Conservation (phyloP, 2,113 vertebrate species). For the Emydura subglobosa region DNA sequence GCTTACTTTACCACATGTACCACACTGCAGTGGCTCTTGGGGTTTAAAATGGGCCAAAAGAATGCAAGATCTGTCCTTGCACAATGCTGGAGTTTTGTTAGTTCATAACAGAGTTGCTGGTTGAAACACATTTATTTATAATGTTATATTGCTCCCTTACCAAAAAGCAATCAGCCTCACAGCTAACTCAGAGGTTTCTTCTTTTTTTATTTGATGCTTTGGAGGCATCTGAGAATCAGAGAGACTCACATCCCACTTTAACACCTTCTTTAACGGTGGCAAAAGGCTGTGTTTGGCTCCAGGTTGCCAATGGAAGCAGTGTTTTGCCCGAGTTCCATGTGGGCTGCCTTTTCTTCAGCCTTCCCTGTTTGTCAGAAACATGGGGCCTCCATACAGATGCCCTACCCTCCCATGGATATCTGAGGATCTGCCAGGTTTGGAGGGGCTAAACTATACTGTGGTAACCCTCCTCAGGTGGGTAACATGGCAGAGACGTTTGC, state of each 20-base stretch:
- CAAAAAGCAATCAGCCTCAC: neutral
- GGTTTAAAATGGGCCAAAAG: neutral
- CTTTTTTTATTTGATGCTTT: neutral
- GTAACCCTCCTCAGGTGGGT: neutral
- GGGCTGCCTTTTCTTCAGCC: neutral
- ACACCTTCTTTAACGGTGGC: too few relatives aligned
- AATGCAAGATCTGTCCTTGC: neutral
- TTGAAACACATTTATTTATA: neutral
- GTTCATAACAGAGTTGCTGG: accelerated
- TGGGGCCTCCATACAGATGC: neutral
- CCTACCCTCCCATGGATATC: neutral
- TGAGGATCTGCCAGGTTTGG: neutral
- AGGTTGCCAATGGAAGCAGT: neutral
- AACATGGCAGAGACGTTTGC: neutral
- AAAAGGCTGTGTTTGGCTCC: neutral
- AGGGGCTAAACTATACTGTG: neutral
- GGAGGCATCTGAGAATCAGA: neutral
- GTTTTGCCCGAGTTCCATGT: neutral
- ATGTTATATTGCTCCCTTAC: neutral
- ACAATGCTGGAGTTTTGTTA: neutral
- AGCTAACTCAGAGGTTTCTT: neutral
- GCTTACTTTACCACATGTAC: neutral
- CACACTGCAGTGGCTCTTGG: neutral
- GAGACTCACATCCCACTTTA: neutral
- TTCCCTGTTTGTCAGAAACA: neutral